Evolutionary conservation across 1,140 invertebrate genomes (phyloP), one percentile per base, ranked within the genome.

Genomic region (Phocides pigmalion): DNA sequence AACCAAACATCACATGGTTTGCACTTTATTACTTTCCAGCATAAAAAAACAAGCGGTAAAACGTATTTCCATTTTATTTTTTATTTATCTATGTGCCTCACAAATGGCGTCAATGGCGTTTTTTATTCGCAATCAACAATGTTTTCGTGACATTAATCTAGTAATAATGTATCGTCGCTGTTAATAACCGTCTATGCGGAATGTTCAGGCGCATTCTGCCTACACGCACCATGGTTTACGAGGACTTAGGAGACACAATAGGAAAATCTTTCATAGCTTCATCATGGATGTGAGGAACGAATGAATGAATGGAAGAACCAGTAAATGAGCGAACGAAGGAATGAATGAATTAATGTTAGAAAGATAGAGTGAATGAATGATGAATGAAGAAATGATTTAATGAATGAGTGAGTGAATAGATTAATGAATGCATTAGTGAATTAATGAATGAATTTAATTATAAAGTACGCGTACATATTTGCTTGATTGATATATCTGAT

Each of bases 111-210:
- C 44, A 11, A 22, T 47, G 16, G 19, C n/a, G 44, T 51, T 51
- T 17, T 51, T 35, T 5, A 51, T 51, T 51, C 22, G 49, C 28
- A 51, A 51, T 51, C 49, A 51, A 51, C 49, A 51, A 51, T 35
- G 49, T 51, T 51, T 51, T 51, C 49, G 49, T 51, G 49, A 51
- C 49, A 51, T 51, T 51, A 51, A 51, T 51, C 49, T 51, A 51
- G 28, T 14, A 28, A 19, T 51, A 51, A 51, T 35, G 49, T 50
- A 37, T 62, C 3, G 44, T 19, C 32, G 35, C 17, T 37, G 28
- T 49, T 62, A 49, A 49, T 62, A 50, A 62, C 42, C 16, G 35
- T 50, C 47, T 49, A 49, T 37, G 49, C 16, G 16, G 15, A 62
- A 62, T 62, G 46, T 62, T 50, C 17, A 49, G 32, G 28, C 12